Evolutionary conservation across 92 coral and sea anemone genomes (phyloP).

Genomic region (Actinernus sp.): DNA sequence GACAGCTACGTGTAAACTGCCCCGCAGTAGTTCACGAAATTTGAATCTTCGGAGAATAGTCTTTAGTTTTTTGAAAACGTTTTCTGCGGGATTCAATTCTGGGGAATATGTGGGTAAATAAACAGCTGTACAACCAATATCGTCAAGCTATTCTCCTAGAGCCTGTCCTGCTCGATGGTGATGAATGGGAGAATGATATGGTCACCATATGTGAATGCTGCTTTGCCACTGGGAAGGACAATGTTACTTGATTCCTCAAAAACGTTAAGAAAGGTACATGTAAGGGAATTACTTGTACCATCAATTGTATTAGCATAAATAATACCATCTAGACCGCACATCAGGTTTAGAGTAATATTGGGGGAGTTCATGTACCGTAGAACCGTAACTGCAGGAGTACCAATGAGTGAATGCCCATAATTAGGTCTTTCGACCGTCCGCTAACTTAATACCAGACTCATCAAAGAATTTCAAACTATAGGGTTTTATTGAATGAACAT

Average conservation of each 20-base stretch:
- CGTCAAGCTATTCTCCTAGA: constrained; percentile 49
- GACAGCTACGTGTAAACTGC: constrained; percentile 43
- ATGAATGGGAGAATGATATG: constrained; percentile 39
- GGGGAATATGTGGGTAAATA: constrained; percentile 64
- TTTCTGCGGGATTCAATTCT: constrained; percentile 57
- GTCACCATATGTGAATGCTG: constrained; percentile 30
- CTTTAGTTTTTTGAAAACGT: constrained; percentile 54
- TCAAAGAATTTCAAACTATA: constrained; percentile 32
- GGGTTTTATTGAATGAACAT: constrained; percentile 34
- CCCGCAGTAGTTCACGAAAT: constrained; percentile 15
- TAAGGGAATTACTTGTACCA: constrained; percentile 49
- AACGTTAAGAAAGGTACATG: constrained; percentile 39
- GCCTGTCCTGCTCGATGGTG: constrained; percentile 36
- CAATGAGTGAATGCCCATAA: constrained; percentile 50
- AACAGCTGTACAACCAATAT: constrained; percentile 25
- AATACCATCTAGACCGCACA: constrained; percentile 56
- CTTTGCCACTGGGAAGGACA: constrained; percentile 24
- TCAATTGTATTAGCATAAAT: constrained; percentile 55
- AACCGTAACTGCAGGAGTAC: constrained; percentile 47
- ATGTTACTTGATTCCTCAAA: constrained; percentile 41
- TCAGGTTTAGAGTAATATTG: constrained; percentile 54
- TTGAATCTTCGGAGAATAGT: constrained; percentile 36
- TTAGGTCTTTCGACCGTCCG: constrained; percentile 33
- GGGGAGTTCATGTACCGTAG: constrained; percentile 22
- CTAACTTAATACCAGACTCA: constrained; percentile 39